Evolutionary conservation across 1,140 invertebrate species (phyloP).

Genomic region (Heliconius himera): DNA sequence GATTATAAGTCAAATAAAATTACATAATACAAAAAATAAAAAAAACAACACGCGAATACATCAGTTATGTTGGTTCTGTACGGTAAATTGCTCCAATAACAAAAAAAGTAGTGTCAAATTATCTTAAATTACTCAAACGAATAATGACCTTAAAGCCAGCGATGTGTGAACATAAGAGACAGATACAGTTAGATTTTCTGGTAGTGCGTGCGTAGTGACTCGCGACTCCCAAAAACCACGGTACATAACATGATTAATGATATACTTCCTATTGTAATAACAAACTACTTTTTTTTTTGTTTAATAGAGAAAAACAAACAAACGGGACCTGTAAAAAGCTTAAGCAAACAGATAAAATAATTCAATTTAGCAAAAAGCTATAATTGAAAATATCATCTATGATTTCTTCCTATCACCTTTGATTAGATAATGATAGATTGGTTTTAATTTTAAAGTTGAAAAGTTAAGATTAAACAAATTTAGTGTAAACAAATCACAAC

Average conservation of each 20-base stretch:
- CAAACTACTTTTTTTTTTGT: neutral
- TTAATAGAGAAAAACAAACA: neutral
- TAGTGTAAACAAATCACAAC: too few relatives aligned
- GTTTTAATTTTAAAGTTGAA: too few relatives aligned
- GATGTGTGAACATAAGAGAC: conserved; percentile 66
- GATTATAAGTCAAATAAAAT: neutral
- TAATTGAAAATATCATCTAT: too few relatives aligned
- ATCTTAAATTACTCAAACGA: conserved; percentile 56
- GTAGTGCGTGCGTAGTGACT: conserved; percentile 59
- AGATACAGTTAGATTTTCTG: conserved; percentile 71
- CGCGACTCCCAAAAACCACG: conserved; percentile 41
- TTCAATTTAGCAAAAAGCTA: too few relatives aligned
- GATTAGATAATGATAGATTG: too few relatives aligned
- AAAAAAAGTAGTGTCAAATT: conserved; percentile 50
- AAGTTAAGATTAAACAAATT: too few relatives aligned
- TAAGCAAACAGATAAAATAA: too few relatives aligned
- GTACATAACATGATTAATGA: conserved; percentile 9
- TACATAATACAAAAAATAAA: neutral
- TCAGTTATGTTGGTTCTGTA: neutral
- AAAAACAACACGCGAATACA: neutral
- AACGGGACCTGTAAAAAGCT: neutral
- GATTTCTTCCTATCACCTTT: too few relatives aligned
- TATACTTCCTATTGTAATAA: neutral
- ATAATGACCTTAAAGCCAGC: conserved; percentile 64
- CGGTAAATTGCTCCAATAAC: conserved; percentile 45